Conservation (phyloP, 2,113 vertebrate genomes). For the Lota lota region DNA sequence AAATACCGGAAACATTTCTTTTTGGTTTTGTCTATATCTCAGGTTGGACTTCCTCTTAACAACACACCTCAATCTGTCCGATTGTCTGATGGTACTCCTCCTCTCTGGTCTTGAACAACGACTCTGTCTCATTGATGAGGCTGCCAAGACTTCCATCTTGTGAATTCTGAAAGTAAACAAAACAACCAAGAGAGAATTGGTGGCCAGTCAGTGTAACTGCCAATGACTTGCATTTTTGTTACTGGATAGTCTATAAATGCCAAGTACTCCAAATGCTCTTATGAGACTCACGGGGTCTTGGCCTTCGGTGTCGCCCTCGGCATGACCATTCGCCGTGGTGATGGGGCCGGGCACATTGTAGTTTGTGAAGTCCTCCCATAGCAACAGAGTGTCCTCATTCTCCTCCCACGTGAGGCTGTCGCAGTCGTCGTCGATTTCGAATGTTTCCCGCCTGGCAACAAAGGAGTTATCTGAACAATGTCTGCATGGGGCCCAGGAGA, state of each 20-base stretch:
- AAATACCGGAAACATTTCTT: too few relatives aligned
- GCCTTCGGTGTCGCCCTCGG: conserved; percentile 72
- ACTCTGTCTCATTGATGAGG: conserved; percentile 93
- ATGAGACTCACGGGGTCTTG: conserved; percentile 65
- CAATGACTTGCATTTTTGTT: neutral
- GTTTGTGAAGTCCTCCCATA: conserved; percentile 98
- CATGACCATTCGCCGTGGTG: conserved; percentile 1
- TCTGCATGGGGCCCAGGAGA: conserved; percentile 46
- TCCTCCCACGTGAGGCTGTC: conserved; percentile 98
- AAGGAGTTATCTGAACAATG: conserved; percentile 70
- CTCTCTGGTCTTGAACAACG: conserved; percentile 94
- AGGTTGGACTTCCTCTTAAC: neutral
- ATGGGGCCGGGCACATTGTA: conserved; percentile 79
- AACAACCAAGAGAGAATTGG: neutral
- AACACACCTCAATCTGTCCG: conserved; percentile 90
- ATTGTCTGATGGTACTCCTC: conserved; percentile 97
- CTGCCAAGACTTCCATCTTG: conserved; percentile 92
- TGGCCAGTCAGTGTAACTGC: too few relatives aligned
- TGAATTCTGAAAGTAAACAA: conserved; percentile 51
- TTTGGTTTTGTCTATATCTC: neutral
- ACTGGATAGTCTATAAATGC: neutral
- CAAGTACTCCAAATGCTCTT: neutral
- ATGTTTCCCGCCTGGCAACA: conserved; percentile 86
- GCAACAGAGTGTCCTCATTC: conserved; percentile 90
- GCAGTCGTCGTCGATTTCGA: conserved; percentile 93